phyloP scores from a whole-genome alignment of 1,140 invertebrate species.

The Planococcus citri region DNA sequence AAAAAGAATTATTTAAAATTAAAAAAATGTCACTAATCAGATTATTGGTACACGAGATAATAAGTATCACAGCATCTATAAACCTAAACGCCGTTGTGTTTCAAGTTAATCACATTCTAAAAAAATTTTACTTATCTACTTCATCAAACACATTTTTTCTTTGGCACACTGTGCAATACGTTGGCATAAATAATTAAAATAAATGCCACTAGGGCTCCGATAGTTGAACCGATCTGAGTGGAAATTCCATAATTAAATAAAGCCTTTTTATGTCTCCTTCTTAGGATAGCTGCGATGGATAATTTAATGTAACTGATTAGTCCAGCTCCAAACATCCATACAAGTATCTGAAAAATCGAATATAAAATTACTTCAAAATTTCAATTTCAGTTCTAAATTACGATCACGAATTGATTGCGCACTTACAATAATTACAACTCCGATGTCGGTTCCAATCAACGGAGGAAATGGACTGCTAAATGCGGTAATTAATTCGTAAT shows the following conservation, averaged over 20 bases:
- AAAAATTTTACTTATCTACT: too few species aligned
- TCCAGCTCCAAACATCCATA: constrained; percentile 55
- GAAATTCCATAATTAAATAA: constrained; percentile 62
- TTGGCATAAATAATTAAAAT: constrained; percentile 54
- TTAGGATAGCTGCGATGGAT: constrained; percentile 59
- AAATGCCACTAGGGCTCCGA: constrained; percentile 62
- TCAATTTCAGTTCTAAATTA: not conserved
- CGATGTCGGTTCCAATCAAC: constrained; percentile 42
- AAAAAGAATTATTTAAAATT: too few species aligned
- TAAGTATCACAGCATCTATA: too few species aligned
- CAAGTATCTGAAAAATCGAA: constrained; percentile 43
- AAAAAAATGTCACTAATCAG: too few species aligned
- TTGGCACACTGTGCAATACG: constrained; percentile 40
- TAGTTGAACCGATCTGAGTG: constrained; percentile 65
- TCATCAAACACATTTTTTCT: constrained; percentile 16
- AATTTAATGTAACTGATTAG: constrained; percentile 70
- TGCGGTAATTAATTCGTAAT: constrained; percentile 56
- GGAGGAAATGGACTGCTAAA: constrained; percentile 60
- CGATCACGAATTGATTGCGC: not conserved
- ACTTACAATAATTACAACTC: constrained; percentile 58
- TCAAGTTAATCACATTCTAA: too few species aligned
- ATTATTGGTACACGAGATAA: too few species aligned
- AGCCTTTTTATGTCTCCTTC: constrained; percentile 41
- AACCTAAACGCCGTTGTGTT: too few species aligned
- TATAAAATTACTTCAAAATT: not conserved